Conservation (phyloP, 2,113 vertebrate species). For the Phrynosoma blainvillii region DNA sequence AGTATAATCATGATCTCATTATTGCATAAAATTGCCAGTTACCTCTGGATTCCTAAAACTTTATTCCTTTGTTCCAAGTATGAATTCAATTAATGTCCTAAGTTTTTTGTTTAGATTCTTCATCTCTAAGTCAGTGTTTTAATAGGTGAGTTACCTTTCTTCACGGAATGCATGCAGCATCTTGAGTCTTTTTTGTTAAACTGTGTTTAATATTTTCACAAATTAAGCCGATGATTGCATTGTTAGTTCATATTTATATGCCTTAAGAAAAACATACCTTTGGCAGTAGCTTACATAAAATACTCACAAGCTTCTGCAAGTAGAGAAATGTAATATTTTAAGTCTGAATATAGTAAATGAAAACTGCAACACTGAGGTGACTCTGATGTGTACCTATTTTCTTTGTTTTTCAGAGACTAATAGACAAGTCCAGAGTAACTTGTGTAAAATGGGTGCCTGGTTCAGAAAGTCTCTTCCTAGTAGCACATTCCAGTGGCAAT, state of each 20-base stretch:
- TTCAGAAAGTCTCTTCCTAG: slow-evolving; percentile 97
- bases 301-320: slow-evolving; percentile 22
- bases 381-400: slow-evolving; percentile 69
- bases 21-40: too few relatives aligned
- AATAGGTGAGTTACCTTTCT: background rate
- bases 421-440: slow-evolving; percentile 98
- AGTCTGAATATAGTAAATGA: background rate
- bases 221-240: slow-evolving; percentile 16
- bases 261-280: background rate
- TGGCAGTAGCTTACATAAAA: slow-evolving; percentile 1
- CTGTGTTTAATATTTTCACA: background rate
- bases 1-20: background rate
- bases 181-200: background rate
- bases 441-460: slow-evolving; percentile 99
- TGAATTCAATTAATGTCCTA: background rate
- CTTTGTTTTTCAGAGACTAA: slow-evolving; percentile 91
- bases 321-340: background rate
- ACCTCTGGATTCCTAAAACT: background rate
- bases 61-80: background rate
- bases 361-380: slow-evolving; percentile 38
- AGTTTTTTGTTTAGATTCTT: background rate
- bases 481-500: slow-evolving; percentile 96
- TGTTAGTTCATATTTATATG: slow-evolving; percentile 38
- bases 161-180: background rate
- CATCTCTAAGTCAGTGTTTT: background rate